phyloP scores from a whole-genome alignment of 2,888 invertebrate species.

The Habroteleia sp. region DNA sequence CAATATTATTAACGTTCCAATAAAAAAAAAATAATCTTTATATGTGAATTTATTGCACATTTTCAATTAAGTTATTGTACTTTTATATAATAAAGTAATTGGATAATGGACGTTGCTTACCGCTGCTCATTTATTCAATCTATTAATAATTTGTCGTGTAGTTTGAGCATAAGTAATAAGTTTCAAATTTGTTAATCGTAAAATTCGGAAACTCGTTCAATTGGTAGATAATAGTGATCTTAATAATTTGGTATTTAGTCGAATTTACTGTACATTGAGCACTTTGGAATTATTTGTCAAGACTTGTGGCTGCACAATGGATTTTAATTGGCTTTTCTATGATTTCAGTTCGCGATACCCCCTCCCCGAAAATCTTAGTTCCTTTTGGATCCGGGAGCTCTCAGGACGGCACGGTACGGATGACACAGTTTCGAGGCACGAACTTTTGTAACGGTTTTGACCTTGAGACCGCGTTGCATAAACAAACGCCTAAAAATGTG shows the following conservation, averaged over 20 bases:
- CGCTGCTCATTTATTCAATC: too few species aligned
- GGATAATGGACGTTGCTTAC: too few species aligned
- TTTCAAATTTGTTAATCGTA: too few species aligned
- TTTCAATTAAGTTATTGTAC: too few species aligned
- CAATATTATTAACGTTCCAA: too few species aligned
- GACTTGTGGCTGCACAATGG: conserved; percentile 7
- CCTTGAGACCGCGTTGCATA: conserved; percentile 36
- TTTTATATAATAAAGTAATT: too few species aligned
- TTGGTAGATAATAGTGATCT: neutral
- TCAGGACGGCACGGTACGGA: conserved; percentile 36
- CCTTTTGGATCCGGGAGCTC: conserved; percentile 42
- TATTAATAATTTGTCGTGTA: too few species aligned
- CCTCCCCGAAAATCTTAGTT: conserved; percentile 40
- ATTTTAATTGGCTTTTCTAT: conserved; percentile 58
- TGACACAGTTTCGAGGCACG: conserved; percentile 19
- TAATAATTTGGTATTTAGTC: neutral
- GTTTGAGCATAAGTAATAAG: too few species aligned
- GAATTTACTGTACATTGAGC: neutral
- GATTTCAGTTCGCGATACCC: conserved; percentile 55
- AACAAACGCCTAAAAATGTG: conserved; percentile 29
- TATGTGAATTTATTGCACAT: too few species aligned
- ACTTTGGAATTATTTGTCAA: conserved; percentile 14
- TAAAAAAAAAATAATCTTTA: too few species aligned
- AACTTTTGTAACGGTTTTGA: conserved; percentile 45
- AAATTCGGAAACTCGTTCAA: too few species aligned